A percentile compares a stretch with the other conserved stretches of the same genome.
phyloP scores from a whole-genome alignment of 2,797 vertebrate species.

The Hydrolagus colliei region DNA sequence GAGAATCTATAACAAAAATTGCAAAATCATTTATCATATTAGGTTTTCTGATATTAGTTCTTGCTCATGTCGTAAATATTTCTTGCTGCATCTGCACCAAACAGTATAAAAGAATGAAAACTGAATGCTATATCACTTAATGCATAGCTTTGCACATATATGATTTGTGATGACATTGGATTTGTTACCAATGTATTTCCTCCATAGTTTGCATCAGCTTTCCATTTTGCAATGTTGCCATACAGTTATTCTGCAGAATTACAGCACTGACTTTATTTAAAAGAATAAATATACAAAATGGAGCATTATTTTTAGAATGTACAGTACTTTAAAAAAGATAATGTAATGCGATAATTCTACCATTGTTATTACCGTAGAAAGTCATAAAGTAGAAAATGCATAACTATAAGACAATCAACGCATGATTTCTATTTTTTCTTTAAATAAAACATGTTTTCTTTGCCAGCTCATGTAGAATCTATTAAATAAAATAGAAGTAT shows the following conservation, averaged over 20 bases:
- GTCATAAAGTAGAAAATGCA: too few relatives aligned
- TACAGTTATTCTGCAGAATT: conserved; percentile 5
- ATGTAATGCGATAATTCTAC: too few relatives aligned
- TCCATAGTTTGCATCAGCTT: background rate
- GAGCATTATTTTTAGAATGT: too few relatives aligned
- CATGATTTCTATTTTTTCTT: too few relatives aligned
- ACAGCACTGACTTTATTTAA: background rate
- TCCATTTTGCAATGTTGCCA: background rate
- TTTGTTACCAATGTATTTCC: background rate
- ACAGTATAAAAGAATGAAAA: background rate
- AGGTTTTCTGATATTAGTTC: background rate
- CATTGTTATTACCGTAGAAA: too few relatives aligned
- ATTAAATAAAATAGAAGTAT: too few relatives aligned
- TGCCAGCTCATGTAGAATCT: too few relatives aligned
- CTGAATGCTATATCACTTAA: background rate
- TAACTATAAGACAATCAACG: too few relatives aligned
- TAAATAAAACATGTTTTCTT: too few relatives aligned
- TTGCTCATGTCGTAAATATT: background rate
- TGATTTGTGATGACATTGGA: background rate
- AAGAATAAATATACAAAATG: too few relatives aligned
- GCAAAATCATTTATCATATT: background rate
- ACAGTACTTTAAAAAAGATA: too few relatives aligned
- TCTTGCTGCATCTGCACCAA: background rate
- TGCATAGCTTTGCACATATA: background rate
- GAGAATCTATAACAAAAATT: background rate